A percentile compares a stretch with the other conserved stretches of the same genome.
phyloP scores from a whole-genome alignment of 2,113 vertebrate species.

The Sorex fumeus region DNA sequence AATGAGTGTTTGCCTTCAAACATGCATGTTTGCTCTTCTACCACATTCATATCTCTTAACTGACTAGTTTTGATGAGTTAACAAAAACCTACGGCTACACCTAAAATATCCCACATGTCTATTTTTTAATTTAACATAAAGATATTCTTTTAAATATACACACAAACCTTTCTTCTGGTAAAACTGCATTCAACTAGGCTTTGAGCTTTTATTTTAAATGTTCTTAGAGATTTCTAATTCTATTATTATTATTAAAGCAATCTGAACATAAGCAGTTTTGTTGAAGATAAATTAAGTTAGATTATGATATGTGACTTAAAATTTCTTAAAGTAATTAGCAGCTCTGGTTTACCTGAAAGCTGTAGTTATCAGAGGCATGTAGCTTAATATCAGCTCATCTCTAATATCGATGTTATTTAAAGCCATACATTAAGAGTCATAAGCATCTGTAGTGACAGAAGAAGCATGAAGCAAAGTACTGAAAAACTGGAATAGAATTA shows the following conservation, averaged over 20 bases:
- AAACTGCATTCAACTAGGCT: conserved; percentile 34
- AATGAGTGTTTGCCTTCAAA: conserved; percentile 30
- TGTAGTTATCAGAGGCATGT: conserved; percentile 85
- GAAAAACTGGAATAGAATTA: conserved; percentile 86
- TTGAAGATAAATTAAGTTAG: conserved; percentile 84
- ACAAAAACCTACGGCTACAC: conserved; percentile 30
- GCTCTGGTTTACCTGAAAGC: conserved; percentile 88
- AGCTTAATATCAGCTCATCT: conserved; percentile 86
- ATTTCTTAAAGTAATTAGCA: conserved; percentile 88
- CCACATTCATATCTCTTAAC: conserved; percentile 5
- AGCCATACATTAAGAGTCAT: conserved; percentile 87
- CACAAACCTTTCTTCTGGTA: conserved; percentile 12
- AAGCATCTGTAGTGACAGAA: conserved; percentile 89
- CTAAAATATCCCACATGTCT: conserved; percentile 19
- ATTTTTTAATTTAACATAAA: conserved; percentile 57
- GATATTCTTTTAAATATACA: background rate
- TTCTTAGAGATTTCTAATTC: conserved; percentile 76
- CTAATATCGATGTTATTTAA: conserved; percentile 91
- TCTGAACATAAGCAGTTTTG: conserved; percentile 73
- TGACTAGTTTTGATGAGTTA: background rate
- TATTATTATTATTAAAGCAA: conserved; percentile 73
- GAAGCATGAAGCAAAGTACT: conserved; percentile 86
- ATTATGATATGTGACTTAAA: conserved; percentile 84
- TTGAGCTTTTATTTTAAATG: conserved; percentile 75
- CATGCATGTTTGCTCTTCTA: background rate